phyloP scores from a whole-genome alignment of 2,113 vertebrate genomes.

The Eolophus roseicapilla region DNA sequence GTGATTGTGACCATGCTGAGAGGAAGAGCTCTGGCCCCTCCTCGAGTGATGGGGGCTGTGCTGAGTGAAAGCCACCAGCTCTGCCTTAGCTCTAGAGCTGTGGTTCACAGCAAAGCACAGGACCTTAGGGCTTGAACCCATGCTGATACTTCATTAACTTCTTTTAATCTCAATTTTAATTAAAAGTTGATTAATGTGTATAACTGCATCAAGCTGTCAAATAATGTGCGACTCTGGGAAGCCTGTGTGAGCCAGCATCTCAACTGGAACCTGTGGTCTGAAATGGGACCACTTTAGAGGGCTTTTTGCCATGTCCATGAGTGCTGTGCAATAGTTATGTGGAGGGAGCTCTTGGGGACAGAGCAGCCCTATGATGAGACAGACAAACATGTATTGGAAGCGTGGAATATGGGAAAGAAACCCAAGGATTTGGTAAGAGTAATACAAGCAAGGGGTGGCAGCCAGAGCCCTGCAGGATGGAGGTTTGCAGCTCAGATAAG shows the following conservation, averaged over 20 bases:
- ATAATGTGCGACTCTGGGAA: background rate
- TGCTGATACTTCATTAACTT: background rate
- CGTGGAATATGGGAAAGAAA: background rate
- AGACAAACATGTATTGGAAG: fast-evolving
- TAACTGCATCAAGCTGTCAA: background rate
- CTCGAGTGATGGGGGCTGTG: background rate
- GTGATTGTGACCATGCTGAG: background rate
- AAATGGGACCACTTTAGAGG: background rate
- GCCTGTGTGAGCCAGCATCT: background rate
- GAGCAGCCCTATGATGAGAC: background rate
- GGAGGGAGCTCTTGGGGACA: background rate
- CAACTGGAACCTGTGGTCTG: background rate
- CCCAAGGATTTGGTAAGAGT: background rate
- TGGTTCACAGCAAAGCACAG: background rate
- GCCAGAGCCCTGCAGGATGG: background rate
- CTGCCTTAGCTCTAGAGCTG: background rate
- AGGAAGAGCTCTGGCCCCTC: slow-evolving; percentile 40
- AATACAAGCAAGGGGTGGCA: background rate
- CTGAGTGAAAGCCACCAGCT: background rate
- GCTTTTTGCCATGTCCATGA: fast-evolving
- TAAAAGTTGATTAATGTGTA: background rate
- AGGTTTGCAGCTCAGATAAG: background rate
- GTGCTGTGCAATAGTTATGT: background rate
- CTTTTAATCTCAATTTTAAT: background rate
- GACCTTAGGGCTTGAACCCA: background rate